These are phyloP conservation scores for Xestia ashworthii DNA, from an alignment of 2,888 invertebrate genomes.

Conservation along the genomic window DNA sequence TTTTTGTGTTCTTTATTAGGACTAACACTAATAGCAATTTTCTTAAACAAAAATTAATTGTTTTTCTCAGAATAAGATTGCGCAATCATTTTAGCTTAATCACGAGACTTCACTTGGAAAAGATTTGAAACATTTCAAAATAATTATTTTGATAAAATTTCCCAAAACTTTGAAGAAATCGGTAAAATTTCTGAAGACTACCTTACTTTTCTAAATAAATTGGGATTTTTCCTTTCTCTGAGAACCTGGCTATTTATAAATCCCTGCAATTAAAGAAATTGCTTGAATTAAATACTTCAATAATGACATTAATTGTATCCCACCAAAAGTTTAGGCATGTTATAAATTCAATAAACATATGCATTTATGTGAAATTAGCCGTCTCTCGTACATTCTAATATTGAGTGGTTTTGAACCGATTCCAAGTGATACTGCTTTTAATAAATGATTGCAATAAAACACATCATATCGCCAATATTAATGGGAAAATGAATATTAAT, in stretches of 20 bases:
- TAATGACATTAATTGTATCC: neutral
- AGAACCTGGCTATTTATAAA: neutral
- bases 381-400: constrained; percentile 6
- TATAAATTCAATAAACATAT: constrained; percentile 3
- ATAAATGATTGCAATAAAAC: constrained; percentile 32
- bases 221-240: neutral
- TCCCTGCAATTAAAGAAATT: neutral
- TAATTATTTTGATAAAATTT: neutral
- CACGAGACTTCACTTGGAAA: neutral
- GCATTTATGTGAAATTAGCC: constrained; percentile 17
- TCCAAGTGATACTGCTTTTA: constrained; percentile 40
- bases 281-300: neutral
- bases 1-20: neutral
- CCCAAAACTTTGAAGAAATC: neutral
- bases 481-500: neutral
- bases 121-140: neutral
- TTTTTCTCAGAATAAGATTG: neutral
- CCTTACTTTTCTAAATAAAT: neutral
- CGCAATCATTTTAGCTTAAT: neutral
- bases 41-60: neutral
- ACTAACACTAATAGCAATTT: neutral
- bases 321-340: neutral
- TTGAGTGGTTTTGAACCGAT: constrained; percentile 39
- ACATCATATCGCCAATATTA: constrained; percentile 18
- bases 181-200: neutral